Evolutionary conservation across 2,113 vertebrate species (phyloP).

Genomic region (Pristiophorus japonicus): DNA sequence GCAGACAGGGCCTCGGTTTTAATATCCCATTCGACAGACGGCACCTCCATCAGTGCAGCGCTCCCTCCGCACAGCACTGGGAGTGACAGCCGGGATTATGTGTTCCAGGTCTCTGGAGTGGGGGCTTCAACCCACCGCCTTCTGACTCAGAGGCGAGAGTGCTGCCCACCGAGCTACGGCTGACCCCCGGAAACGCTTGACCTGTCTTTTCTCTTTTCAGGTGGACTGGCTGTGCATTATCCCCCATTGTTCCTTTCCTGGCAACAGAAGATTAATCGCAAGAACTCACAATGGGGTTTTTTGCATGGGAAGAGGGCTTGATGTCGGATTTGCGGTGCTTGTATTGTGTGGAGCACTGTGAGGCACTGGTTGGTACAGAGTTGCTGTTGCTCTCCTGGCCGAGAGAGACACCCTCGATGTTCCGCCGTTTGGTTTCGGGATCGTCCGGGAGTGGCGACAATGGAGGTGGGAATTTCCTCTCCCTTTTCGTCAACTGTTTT

Average conservation of each 20-base stretch:
- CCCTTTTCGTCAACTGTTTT: conserved; percentile 74
- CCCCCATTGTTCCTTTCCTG: neutral
- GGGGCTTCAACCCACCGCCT: neutral
- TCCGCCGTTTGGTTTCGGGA: conserved; percentile 58
- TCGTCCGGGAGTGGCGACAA: conserved; percentile 81
- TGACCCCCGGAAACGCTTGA: neutral
- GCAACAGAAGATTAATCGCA: neutral
- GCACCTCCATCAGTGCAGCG: neutral
- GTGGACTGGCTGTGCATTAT: neutral
- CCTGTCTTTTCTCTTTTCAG: neutral
- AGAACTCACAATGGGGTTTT: conserved; percentile 70
- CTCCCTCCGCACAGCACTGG: neutral
- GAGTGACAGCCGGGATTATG: neutral
- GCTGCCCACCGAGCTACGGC: neutral
- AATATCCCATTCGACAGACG: neutral
- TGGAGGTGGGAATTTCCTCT: conserved; percentile 84
- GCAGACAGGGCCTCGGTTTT: too few relatives aligned
- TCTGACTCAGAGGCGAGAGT: neutral
- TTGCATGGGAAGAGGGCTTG: conserved; percentile 66
- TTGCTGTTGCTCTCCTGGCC: conserved; percentile 61
- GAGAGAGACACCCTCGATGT: conserved; percentile 63
- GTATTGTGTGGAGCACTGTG: conserved; percentile 58
- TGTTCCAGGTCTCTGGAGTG: neutral
- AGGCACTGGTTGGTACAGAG: conserved; percentile 48
- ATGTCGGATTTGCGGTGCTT: conserved; percentile 78